These are phyloP conservation scores for Macrostomum lignano DNA, from an alignment of 1,140 invertebrate genomes.

Conservation along the genomic window DNA sequence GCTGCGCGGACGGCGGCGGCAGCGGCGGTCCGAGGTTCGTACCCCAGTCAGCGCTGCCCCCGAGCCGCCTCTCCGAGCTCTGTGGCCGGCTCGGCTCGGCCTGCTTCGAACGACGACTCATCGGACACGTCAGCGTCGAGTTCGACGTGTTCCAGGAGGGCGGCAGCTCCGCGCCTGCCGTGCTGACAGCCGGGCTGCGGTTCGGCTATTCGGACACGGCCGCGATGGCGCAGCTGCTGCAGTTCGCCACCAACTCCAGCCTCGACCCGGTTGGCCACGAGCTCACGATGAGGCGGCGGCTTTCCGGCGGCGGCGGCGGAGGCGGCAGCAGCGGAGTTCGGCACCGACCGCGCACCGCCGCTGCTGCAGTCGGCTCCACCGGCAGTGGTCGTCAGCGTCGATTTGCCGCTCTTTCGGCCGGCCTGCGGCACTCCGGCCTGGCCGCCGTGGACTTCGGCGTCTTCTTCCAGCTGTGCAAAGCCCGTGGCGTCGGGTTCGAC, in stretches of 20 bases:
- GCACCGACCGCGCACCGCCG: too few relatives aligned
- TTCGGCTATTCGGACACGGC: slow-evolving; percentile 19
- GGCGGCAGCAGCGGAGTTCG: too few relatives aligned
- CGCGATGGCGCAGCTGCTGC: slow-evolving; percentile 18
- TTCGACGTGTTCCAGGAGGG: slow-evolving; percentile 20
- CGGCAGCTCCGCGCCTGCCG: too few relatives aligned
- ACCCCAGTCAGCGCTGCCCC: slow-evolving; percentile 11
- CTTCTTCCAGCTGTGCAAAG: slow-evolving; percentile 28
- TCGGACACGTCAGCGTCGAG: slow-evolving; percentile 14
- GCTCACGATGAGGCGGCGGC: too few relatives aligned
- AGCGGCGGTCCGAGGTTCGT: too few relatives aligned
- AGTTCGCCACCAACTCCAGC: slow-evolving; percentile 18
- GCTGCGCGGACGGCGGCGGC: too few relatives aligned
- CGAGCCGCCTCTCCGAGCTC: not conserved
- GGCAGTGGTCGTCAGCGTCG: too few relatives aligned
- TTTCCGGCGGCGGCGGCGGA: too few relatives aligned
- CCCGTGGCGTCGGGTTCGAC: slow-evolving; percentile 27
- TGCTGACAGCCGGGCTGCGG: too few relatives aligned
- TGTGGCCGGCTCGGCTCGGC: slow-evolving; percentile 3
- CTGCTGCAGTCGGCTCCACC: too few relatives aligned
- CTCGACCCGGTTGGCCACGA: slow-evolving; percentile 17
- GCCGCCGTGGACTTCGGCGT: slow-evolving; percentile 27
- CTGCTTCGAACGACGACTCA: slow-evolving; percentile 14
- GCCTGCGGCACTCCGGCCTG: slow-evolving; percentile 22
- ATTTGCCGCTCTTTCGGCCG: slow-evolving; percentile 22